Evolutionary conservation across 1,140 invertebrate species (phyloP), one percentile per base, ranked within the genome.

Genomic region (Temnothorax curvispinosus): DNA sequence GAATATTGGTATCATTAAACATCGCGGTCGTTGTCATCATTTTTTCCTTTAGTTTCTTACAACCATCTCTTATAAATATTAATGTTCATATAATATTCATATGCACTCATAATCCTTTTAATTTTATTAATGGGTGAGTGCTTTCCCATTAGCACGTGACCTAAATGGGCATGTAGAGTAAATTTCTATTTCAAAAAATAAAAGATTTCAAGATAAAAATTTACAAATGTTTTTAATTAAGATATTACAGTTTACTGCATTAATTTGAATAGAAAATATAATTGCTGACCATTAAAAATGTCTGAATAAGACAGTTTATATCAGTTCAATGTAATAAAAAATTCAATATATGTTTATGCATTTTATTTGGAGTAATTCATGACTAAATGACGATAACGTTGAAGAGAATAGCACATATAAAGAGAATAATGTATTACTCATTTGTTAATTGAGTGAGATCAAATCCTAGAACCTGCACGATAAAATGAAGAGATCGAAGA

Each of bases 1-100:
- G 1, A 69, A 54, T 35, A 9, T 69, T 54, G n/a, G 0, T 78
- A 56, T 69, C 56, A 18, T 32, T 81, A 71, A 69, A 81, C 52
- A 52, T 44, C 50, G 3, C 21, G 21, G 21, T 41, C 18, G 47
- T 65, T 50, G 27, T 18, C 21, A 27, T n/a, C 4, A 27, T 13
- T 32, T 58, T 72, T 72, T 82, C n/a, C 5, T 27, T 47, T 60
- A 62, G 32, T 84, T 62, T 38, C 54, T 84, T 60, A 27, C 52
- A 35, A 27, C 62, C 58, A 71, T 75, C 54, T 69, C 65, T 69
- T 47, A 84, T 84, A 84, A 84, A 84, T 84, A 84, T 84, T 84
- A 74, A 84, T 84, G 54, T 84, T 84, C 80, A 84, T 84, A 74
- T 84, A 84, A 84, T 84, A 84, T 84, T 84, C 69, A 75, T 84